Percentiles rank a stretch among this genome's conserved stretches.
These are phyloP conservation scores for Aphidius ervi DNA, from an alignment of 1,140 invertebrate species.

Conservation along the genomic window DNA sequence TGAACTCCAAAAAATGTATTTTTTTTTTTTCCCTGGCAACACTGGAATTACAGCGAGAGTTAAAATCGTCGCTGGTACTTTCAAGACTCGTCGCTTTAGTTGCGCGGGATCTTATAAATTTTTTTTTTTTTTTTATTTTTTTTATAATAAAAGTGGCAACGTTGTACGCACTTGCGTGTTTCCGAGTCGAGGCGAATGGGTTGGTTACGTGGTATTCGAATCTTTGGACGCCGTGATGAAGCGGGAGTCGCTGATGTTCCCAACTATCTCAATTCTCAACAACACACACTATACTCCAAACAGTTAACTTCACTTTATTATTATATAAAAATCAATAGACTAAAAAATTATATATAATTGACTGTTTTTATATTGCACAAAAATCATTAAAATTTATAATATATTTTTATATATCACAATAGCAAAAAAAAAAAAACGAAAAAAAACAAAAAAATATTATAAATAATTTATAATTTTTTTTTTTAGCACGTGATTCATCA, in stretches of 20 bases:
- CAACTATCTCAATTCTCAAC: too few relatives aligned
- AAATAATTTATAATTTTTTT: too few relatives aligned
- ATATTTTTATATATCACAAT: too few relatives aligned
- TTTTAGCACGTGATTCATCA: too few relatives aligned
- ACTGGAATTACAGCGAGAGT: background rate
- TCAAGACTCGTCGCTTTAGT: background rate
- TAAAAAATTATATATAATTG: too few relatives aligned
- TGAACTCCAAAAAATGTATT: background rate
- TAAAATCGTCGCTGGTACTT: background rate
- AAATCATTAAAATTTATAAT: too few relatives aligned
- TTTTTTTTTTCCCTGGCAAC: constrained; percentile 6
- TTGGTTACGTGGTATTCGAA: constrained; percentile 21
- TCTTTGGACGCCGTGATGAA: constrained; percentile 13
- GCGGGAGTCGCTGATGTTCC: constrained; percentile 10
- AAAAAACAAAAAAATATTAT: too few relatives aligned
- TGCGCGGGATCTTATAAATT: background rate
- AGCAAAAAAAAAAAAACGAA: too few relatives aligned
- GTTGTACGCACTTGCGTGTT: constrained; percentile 32
- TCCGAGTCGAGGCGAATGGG: constrained; percentile 20
- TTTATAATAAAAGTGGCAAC: constrained; percentile 17
- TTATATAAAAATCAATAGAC: too few relatives aligned
- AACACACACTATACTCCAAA: too few relatives aligned
- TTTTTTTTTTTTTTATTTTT: background rate
- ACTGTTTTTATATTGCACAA: too few relatives aligned
- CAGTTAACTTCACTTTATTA: too few relatives aligned